A percentile compares a stretch with the other conserved stretches of the same genome.
Evolutionary conservation across 1,140 invertebrate species (phyloP).

Genomic region (Polypedilum pembai): DNA sequence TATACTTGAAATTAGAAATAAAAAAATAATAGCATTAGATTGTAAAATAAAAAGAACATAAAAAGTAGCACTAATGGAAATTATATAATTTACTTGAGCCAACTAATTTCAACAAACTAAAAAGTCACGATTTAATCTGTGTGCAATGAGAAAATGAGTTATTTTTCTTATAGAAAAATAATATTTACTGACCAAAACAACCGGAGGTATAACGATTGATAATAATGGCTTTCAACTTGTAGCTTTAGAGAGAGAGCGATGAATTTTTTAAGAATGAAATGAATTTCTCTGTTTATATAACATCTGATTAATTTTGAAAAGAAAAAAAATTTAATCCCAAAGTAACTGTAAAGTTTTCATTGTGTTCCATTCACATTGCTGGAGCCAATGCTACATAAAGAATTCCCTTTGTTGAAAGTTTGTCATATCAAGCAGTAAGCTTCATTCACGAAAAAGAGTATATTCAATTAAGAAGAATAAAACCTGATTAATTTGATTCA

Average conservation of each 20-base stretch:
- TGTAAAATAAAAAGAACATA: too few relatives aligned
- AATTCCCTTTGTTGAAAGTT: too few relatives aligned
- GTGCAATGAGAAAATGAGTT: neutral
- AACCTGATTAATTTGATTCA: conserved; percentile 4
- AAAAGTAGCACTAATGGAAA: too few relatives aligned
- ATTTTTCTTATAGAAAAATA: neutral
- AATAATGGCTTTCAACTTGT: neutral
- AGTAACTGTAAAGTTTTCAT: neutral
- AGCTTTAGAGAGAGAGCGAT: neutral
- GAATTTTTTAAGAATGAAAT: neutral
- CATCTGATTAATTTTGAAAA: conserved; percentile 2
- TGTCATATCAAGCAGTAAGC: neutral
- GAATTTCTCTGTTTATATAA: neutral
- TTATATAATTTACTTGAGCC: too few relatives aligned
- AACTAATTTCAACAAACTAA: too few relatives aligned
- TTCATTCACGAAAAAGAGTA: conserved; percentile 9
- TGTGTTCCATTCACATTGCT: neutral
- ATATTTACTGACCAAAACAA: conserved; percentile 3
- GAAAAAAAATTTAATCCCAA: neutral
- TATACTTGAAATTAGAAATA: too few relatives aligned
- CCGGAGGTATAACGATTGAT: neutral
- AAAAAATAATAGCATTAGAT: too few relatives aligned
- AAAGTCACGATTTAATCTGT: too few relatives aligned
- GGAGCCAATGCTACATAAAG: too few relatives aligned
- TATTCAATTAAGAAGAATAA: neutral